phyloP scores from a whole-genome alignment of 2,888 invertebrate species.

The Clepsis dumicolana region DNA sequence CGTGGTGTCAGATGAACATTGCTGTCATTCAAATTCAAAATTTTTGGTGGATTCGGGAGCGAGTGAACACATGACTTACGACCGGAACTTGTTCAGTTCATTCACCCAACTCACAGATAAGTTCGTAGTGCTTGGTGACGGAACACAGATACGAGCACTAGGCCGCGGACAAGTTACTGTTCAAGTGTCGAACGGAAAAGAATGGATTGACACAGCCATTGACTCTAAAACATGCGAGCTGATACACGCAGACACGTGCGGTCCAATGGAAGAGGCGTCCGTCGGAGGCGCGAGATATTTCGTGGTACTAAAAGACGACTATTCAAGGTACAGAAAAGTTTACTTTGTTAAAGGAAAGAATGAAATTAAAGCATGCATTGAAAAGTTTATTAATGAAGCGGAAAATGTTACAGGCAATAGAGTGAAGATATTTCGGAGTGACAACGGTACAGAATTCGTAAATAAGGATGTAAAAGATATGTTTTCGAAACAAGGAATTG shows the following conservation, averaged over 20 bases:
- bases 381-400: conserved; percentile 45
- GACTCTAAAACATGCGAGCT: conserved; percentile 46
- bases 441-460: conserved; percentile 55
- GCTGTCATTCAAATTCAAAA: no score
- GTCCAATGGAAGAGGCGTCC: conserved; percentile 48
- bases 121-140: conserved; percentile 25
- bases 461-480: conserved; percentile 49
- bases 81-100: conserved; percentile 44
- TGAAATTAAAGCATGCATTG: conserved; percentile 36
- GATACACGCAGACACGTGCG: conserved; percentile 50
- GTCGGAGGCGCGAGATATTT: conserved; percentile 45
- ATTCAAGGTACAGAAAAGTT: conserved; percentile 39
- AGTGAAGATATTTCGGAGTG: conserved; percentile 50
- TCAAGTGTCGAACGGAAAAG: conserved; percentile 17
- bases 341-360: conserved; percentile 45
- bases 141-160: conserved; percentile 1
- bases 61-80: conserved; percentile 49
- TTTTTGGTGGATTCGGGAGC: conserved; percentile 47
- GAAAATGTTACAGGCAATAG: conserved; percentile 54
- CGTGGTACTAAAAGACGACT: conserved; percentile 45
- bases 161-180: conserved; percentile 33
- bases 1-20: conserved; percentile 38
- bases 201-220: conserved; percentile 37
- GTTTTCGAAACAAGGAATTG: conserved; percentile 49
- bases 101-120: conserved; percentile 33